Evolutionary conservation across 1,140 invertebrate species (phyloP), one percentile per base, ranked within the genome.

Genomic region (Apolygus lucorum): DNA sequence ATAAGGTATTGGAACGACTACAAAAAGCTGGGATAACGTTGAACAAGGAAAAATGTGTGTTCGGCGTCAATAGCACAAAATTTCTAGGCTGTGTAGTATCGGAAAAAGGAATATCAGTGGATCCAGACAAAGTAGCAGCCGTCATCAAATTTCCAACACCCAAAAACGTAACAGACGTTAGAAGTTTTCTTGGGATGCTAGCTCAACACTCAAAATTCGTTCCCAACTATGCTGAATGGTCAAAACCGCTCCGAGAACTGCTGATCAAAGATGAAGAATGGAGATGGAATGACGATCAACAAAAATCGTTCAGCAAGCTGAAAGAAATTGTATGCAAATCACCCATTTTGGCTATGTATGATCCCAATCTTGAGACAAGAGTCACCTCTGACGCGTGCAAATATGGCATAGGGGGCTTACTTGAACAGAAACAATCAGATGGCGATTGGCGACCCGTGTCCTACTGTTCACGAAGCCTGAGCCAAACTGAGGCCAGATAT

Each of bases 121-220:
- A 79, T 68, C 71, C 75, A 2, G 68, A 71, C 24, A 79, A 79
- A 72, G 73, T 78, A 17, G 27, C 68, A 25, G 77, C 78, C 0
- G 78, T 81, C 17, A 42, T 64, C 26, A 63, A 78, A 49, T 75
- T 77, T 67, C 74, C 75, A 0, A 24, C n/a, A 28, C 79, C 79
- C 8, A 73, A 69, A 63, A 76, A 69, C 68, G 67, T 74, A 13
- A 76, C 77, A 59, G 76, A 80, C 54, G 24, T 82, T 0, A 68
- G 77, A 42, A 28, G 75, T 49, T 82, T 84, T 70, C 59, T 83
- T 0, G 82, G 82, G 0, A 73, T 82, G 42, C 72, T 75, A 2
- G 73, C 75, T 2, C 82, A 78, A 73, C 79, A 79, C 69, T 52
- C 76, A 27, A 67, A 76, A n/a, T n/a, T n/a, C n/a, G n/a, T n/a